Percentiles rank a stretch among this genome's conserved stretches.
Evolutionary conservation across 2,888 invertebrate genomes (phyloP).

Genomic region (Apamea crenata): DNA sequence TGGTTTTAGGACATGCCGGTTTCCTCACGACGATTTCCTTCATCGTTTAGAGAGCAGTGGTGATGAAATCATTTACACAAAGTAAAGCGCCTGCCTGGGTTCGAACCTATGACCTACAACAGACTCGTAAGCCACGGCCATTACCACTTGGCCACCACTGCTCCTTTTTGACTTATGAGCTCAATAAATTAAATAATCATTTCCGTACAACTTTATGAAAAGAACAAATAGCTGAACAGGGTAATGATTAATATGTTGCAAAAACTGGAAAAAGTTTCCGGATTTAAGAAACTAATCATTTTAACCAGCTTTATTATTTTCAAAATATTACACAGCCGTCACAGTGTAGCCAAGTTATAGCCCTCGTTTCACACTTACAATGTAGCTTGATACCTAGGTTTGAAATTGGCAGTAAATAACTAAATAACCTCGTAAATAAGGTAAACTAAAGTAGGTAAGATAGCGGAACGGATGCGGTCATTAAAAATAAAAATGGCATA

Average conservation of each 20-base stretch:
- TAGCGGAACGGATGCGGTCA: slow-evolving; percentile 47
- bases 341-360: slow-evolving; percentile 21
- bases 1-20: no score
- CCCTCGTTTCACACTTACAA: background rate
- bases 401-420: slow-evolving; percentile 12
- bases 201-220: background rate
- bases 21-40: no score
- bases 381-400: background rate
- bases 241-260: background rate
- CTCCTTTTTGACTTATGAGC: background rate
- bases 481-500: slow-evolving; percentile 27
- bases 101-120: no score
- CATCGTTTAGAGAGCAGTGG: no score
- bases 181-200: background rate
- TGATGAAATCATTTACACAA: no score
- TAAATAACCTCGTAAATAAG: slow-evolving; percentile 19
- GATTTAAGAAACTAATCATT: background rate
- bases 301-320: slow-evolving; percentile 4
- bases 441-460: slow-evolving; percentile 23
- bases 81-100: no score
- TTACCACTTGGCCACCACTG: background rate
- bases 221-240: background rate
- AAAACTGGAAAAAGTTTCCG: background rate
- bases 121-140: no score
- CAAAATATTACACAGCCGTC: background rate